phyloP scores from a whole-genome alignment of 2,888 invertebrate species.

The Agrilus mali region DNA sequence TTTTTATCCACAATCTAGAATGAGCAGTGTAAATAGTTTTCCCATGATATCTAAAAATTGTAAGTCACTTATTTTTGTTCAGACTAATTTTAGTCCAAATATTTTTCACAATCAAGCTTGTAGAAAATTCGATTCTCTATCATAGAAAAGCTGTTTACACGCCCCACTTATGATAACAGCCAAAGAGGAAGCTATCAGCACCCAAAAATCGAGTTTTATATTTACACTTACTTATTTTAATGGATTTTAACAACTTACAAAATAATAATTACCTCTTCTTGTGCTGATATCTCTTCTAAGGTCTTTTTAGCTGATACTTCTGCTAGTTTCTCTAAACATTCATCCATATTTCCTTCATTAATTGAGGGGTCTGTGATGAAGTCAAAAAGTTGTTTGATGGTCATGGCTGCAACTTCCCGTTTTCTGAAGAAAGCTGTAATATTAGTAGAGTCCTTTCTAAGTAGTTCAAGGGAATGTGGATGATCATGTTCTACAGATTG shows the following conservation, averaged over 20 bases:
- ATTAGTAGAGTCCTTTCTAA: constrained; percentile 90
- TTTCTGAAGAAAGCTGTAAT: constrained; percentile 84
- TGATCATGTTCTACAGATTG: constrained; percentile 98
- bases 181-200: too few species aligned
- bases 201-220: too few species aligned
- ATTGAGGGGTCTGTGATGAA: constrained; percentile 90
- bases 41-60: too few species aligned
- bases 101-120: too few species aligned
- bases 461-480: constrained; percentile 86
- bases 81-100: too few species aligned
- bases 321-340: constrained; percentile 61
- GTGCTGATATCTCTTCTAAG: constrained; percentile 52
- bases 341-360: constrained; percentile 67
- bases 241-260: background rate
- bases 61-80: too few species aligned
- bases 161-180: too few species aligned
- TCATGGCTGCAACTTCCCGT: constrained; percentile 81
- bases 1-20: too few species aligned
- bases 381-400: constrained; percentile 84
- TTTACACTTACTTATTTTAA: too few species aligned
- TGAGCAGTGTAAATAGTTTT: too few species aligned
- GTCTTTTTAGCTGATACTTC: constrained; percentile 51
- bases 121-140: too few species aligned
- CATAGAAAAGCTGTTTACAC: too few species aligned
- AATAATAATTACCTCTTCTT: constrained; percentile 42